phyloP scores from a whole-genome alignment of 2,888 invertebrate genomes.

The Timema podura region DNA sequence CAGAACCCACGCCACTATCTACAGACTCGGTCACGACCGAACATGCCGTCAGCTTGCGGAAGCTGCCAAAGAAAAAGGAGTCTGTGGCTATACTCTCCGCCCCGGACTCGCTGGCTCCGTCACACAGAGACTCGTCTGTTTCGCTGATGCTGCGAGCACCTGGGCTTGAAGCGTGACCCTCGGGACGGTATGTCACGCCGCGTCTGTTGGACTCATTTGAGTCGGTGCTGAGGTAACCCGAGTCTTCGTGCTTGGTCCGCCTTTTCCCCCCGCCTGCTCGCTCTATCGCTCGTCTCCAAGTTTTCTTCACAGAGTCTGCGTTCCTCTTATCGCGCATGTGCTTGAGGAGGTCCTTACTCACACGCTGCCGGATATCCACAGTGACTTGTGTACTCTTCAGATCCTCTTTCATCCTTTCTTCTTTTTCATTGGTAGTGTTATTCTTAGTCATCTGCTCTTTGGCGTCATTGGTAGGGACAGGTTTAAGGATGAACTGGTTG shows the following conservation, averaged over 20 bases:
- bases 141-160: constrained; percentile 57
- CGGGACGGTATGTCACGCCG: constrained; percentile 18
- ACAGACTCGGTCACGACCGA: constrained; percentile 36
- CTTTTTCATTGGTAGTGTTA: neutral
- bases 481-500: constrained; percentile 41
- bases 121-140: constrained; percentile 75
- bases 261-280: constrained; percentile 39
- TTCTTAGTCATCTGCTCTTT: neutral
- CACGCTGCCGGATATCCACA: neutral
- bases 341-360: constrained; percentile 29
- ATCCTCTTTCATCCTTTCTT: neutral
- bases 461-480: constrained; percentile 13
- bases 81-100: constrained; percentile 84
- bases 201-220: constrained; percentile 49
- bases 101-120: constrained; percentile 81
- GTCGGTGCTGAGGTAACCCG: constrained; percentile 82
- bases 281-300: constrained; percentile 39
- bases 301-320: constrained; percentile 38
- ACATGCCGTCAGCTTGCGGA: constrained; percentile 17
- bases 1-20: constrained; percentile 43
- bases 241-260: constrained; percentile 62
- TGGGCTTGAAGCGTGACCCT: constrained; percentile 37
- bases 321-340: constrained; percentile 35
- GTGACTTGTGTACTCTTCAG: neutral
- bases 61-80: constrained; percentile 76